Evolutionary conservation across 2,888 invertebrate species (phyloP).

Genomic region (Andrena haemorrhoa): DNA sequence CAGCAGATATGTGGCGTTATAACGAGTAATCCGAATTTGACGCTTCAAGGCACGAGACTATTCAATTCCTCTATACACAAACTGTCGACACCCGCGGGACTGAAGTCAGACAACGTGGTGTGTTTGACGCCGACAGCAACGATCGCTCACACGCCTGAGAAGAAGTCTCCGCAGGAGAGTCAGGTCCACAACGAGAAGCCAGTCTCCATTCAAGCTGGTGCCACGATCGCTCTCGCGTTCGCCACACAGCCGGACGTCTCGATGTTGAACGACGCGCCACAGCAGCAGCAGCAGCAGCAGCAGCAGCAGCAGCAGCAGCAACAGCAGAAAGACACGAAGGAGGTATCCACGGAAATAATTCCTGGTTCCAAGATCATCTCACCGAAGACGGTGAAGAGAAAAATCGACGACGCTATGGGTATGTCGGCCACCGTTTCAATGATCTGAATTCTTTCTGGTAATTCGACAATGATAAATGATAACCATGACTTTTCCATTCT

Average conservation of each 20-base stretch:
- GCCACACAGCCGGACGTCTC: constrained; percentile 75
- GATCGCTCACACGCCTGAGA: constrained; percentile 70
- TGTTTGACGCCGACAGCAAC: constrained; percentile 74
- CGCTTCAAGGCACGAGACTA: constrained; percentile 78
- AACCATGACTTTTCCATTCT: too few species aligned
- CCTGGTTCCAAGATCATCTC: constrained; percentile 77
- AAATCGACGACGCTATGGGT: constrained; percentile 76
- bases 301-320: constrained; percentile 67
- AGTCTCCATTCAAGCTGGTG: constrained; percentile 74
- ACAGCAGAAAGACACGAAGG: constrained; percentile 75
- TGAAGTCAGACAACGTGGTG: constrained; percentile 79
- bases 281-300: constrained; percentile 65
- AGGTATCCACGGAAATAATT: constrained; percentile 73
- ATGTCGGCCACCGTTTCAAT: constrained; percentile 67
- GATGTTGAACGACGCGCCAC: constrained; percentile 68
- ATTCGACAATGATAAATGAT: too few species aligned
- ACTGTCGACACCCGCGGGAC: constrained; percentile 66
- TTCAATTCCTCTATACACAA: constrained; percentile 82
- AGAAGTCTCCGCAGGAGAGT: constrained; percentile 70
- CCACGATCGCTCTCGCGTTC: constrained; percentile 81
- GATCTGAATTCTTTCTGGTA: constrained; percentile 14
- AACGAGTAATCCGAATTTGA: constrained; percentile 81
- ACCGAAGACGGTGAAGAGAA: constrained; percentile 81
- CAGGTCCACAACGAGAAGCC: constrained; percentile 73
- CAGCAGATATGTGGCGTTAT: constrained; percentile 83